These are phyloP conservation scores for Ceyx cyanopectus DNA, from an alignment of 2,113 vertebrate species.

Conservation along the genomic window DNA sequence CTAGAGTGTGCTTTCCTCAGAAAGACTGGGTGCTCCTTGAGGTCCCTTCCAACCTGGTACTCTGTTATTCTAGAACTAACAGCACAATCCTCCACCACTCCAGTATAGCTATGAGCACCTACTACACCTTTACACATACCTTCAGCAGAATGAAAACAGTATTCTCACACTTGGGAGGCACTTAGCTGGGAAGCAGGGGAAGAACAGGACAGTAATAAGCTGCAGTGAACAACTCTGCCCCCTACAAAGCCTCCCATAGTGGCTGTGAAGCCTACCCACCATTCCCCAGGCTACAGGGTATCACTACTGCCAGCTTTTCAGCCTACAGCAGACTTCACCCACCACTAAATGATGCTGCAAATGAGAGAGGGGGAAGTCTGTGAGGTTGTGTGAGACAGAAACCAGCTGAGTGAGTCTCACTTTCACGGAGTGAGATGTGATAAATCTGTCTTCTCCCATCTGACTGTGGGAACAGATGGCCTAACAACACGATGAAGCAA, in stretches of 20 bases:
- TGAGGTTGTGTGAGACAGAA: conserved; percentile 47
- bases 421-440: conserved; percentile 41
- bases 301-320: neutral
- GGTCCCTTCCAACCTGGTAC: neutral
- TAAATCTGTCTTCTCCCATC: conserved; percentile 53
- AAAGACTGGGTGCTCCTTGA: neutral
- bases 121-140: neutral
- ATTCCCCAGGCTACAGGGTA: neutral
- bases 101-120: neutral
- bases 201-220: neutral
- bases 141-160: neutral
- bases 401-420: conserved; percentile 53
- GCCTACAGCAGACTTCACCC: neutral
- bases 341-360: neutral
- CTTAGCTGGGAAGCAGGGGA: neutral
- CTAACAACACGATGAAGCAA: conserved; percentile 25
- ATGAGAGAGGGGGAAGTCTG: neutral
- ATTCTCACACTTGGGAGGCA: neutral
- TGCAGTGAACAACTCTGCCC: neutral
- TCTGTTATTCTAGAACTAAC: neutral
- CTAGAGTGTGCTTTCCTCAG: neutral
- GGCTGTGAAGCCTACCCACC: neutral
- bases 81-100: neutral
- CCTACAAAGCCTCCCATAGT: neutral
- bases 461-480: conserved; percentile 59